Base-by-base conservation (phyloP, 2,888 invertebrate genomes). In the Cantharis flavilabris region DNA sequence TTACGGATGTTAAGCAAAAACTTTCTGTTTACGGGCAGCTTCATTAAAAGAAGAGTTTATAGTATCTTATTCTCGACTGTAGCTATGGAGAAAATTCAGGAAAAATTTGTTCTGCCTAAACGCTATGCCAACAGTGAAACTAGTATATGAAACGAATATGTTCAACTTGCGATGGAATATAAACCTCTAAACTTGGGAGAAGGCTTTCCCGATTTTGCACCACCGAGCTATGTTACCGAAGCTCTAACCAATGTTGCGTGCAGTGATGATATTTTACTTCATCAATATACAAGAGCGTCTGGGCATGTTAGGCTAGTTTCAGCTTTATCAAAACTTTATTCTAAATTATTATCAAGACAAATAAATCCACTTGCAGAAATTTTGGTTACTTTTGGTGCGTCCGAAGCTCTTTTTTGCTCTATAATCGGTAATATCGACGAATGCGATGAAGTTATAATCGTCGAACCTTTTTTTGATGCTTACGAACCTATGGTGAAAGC, bases 381-480 rank as follows among this genome's bases (percentile, higher is more conserved):
- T 67, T 86, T 99, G 33, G 94, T 99, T 2, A 97, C 98, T 0
- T 91, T 92, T 62, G 99, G 99, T 7, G 99, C 99, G 1, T 99
- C 98, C 86, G 97, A 98, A 87, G 96, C 98, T 0, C 89, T 99
- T 0, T 99, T 94, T 89, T 93, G 94, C 70, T 89, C 96, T 10
- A 94, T 98, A 79, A 73, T 88, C 89, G 96, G 97, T 7, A 95
- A 97, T 85, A 93, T 98, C 9, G 95, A 96, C 83, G 91, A 91
- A 2, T 97, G 94, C 0, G 96, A 96, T 86, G 96, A 98, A 90
- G 98, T 97, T 76, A 97, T 99, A 78, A 96, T 99, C 20, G 97
- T 99, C 80, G 99, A 99, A 87, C 99, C 99, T 0, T 99, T 94
- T 89, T 99, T 98, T 86, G 99, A 99, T 88, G 99, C 98, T 86